Evolutionary conservation across 2,113 vertebrate genomes (phyloP).

Genomic region (Sarotherodon lohbergeri): DNA sequence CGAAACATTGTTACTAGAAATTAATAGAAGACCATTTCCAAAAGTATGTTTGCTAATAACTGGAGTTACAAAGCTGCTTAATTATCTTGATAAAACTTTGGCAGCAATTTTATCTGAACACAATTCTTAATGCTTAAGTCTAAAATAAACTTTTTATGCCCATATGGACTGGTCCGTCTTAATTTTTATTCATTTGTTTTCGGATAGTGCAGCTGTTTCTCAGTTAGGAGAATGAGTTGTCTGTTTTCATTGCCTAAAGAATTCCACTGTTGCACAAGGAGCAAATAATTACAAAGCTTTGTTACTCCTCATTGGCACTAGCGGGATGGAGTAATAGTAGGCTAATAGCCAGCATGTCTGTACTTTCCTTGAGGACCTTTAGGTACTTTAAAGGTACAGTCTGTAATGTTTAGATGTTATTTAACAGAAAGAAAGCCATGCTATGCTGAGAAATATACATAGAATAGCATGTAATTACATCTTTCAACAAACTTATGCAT

Average conservation of each 20-base stretch:
- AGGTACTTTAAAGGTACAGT: background rate
- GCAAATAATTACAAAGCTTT: background rate
- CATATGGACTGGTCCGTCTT: background rate
- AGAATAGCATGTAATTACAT: background rate
- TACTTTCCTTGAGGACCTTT: background rate
- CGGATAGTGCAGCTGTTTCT: background rate
- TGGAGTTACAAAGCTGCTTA: background rate
- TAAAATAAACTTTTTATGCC: background rate
- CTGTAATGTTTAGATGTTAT: background rate
- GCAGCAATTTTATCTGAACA: background rate
- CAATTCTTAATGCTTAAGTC: background rate
- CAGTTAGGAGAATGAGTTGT: fast-evolving
- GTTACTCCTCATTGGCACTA: background rate
- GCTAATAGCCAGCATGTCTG: background rate
- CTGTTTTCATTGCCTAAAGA: background rate
- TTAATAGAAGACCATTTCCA: background rate
- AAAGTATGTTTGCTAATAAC: background rate
- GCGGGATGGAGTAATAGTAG: background rate
- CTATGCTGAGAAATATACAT: background rate
- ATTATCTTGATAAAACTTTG: background rate
- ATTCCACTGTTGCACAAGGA: constrained; percentile 8
- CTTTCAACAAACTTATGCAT: background rate
- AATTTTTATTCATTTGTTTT: background rate
- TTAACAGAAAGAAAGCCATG: background rate
- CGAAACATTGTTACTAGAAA: background rate